These are phyloP conservation scores for Xestia ashworthii DNA, from an alignment of 2,888 invertebrate species.

Conservation along the genomic window DNA sequence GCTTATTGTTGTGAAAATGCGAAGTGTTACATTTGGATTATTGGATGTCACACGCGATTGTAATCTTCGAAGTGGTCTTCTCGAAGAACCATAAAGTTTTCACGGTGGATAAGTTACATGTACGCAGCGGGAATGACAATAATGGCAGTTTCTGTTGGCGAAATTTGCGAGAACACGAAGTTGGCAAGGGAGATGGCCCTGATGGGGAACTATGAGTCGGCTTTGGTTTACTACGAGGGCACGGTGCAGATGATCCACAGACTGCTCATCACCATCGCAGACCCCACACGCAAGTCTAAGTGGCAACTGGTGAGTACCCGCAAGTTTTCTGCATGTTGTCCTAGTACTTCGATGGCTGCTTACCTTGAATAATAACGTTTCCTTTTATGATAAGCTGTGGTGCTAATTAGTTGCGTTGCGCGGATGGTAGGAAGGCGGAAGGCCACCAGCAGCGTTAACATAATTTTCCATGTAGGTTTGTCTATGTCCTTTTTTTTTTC, in stretches of 20 bases:
- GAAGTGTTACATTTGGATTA: conserved; percentile 80
- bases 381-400: conserved; percentile 84
- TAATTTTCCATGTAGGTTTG: conserved; percentile 67
- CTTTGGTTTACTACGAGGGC: conserved; percentile 98
- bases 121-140: conserved; percentile 92
- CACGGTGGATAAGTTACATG: conserved; percentile 83
- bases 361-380: conserved; percentile 85
- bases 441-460: conserved; percentile 78
- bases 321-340: conserved; percentile 59
- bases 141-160: conserved; percentile 97
- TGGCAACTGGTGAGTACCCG: conserved; percentile 95
- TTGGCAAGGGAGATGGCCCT: conserved; percentile 98
- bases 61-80: conserved; percentile 77
- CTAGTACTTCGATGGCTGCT: conserved; percentile 72
- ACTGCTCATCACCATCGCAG: conserved; percentile 94
- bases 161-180: conserved; percentile 98
- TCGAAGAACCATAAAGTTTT: conserved; percentile 77
- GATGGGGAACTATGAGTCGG: conserved; percentile 98
- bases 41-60: conserved; percentile 83
- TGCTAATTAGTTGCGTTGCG: conserved; percentile 81
- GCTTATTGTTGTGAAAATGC: conserved; percentile 80
- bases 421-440: conserved; percentile 82
- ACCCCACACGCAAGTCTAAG: conserved; percentile 95
- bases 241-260: conserved; percentile 97
- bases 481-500: conserved; percentile 63